phyloP scores from a whole-genome alignment of 2,797 vertebrate species.

The Lemur catta region DNA sequence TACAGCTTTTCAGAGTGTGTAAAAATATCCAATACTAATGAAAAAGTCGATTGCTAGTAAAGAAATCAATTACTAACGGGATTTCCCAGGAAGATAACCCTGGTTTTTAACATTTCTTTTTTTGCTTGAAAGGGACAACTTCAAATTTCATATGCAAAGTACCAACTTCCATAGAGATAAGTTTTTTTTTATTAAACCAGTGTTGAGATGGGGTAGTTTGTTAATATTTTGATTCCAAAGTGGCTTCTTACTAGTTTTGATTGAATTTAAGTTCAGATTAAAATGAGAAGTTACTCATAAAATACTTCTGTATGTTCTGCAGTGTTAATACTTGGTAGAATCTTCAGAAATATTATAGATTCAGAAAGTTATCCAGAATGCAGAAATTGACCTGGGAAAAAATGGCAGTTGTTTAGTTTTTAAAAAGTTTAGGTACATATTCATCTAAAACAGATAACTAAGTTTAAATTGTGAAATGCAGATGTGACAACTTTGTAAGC shows the following conservation, averaged over 20 bases:
- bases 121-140: not conserved
- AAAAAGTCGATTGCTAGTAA: not conserved
- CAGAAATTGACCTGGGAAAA: not conserved
- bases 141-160: not conserved
- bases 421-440: not conserved
- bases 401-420: not conserved
- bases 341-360: not conserved
- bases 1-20: not conserved
- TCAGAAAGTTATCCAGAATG: slow-evolving; percentile 16
- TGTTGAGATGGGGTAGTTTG: not conserved
- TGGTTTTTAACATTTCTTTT: not conserved
- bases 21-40: not conserved
- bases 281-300: slow-evolving; percentile 25
- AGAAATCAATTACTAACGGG: not conserved
- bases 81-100: not conserved
- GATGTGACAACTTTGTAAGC: not conserved
- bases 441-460: not conserved
- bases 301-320: not conserved
- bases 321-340: not conserved
- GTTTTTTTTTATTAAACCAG: not conserved
- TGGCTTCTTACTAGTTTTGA: not conserved
- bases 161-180: not conserved
- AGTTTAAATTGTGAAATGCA: not conserved
- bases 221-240: slow-evolving; percentile 13
- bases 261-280: slow-evolving; percentile 44